Base-by-base conservation (phyloP, 2,797 vertebrate species). In the Megalops cyprinoides region DNA sequence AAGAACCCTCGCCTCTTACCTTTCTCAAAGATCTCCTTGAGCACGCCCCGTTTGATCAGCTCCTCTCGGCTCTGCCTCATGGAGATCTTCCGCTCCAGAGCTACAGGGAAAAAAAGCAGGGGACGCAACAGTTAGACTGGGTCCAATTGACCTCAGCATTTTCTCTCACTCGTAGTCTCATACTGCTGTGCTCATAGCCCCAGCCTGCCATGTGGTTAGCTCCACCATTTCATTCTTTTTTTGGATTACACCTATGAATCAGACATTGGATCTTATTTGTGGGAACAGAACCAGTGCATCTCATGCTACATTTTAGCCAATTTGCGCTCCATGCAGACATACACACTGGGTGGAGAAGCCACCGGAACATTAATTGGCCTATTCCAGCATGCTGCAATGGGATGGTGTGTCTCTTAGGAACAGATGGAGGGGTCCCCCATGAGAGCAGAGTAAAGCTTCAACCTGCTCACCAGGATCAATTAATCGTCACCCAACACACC, bases 11-110 rank as follows among this genome's bases (percentile, higher is more conserved):
- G 10, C 31, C 28, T 5, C 83, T 96, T 91, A 99, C 98, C 98
- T 98, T 97, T 99, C 89, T 99, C 97, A 89, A 97, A 98, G 88
- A 98, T 98, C 92, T 99, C 98, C 92, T 99, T 99, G 87, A 99
- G 91, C 82, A 99, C 97, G 56, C 98, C 98, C 89, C 97, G 92
- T 89, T 99, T 99, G 92, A 99, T 99, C 87, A 99, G 94, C 87
- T 99, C 97, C 65, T 99, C 98, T 93, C 98, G 94, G 94, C 96
- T 99, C 92, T 99, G 98, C 81, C 98, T 94, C 94, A 97, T 94
- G 0, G 97, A 99, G 93, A 99, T 98, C 94, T 98, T 99, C 91
- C 98, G 96, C 91, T 99, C 98, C 94, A 99, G 92, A 85, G 96
- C 98, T 99, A 89, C 77, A 48, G 4, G 37, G 39, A 39, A 9